phyloP scores from a whole-genome alignment of 92 coral and sea anemone genomes.

The Epizoanthus rinbou region DNA sequence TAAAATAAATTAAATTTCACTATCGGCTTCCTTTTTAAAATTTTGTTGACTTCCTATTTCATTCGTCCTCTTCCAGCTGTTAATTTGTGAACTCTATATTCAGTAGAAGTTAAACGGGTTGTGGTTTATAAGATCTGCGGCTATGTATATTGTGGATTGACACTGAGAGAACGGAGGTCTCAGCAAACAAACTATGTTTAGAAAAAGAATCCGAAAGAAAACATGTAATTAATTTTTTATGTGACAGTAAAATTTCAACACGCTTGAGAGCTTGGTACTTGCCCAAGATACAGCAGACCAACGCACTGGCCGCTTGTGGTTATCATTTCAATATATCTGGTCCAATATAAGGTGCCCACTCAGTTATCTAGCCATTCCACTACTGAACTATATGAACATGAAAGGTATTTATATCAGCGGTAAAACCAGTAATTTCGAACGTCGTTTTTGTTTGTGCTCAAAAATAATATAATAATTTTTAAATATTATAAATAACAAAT shows the following conservation, averaged over 20 bases:
- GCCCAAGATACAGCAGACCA: neutral
- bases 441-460: too few species aligned
- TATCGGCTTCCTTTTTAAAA: neutral
- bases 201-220: neutral
- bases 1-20: constrained; percentile 25
- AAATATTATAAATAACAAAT: too few species aligned
- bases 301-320: constrained; percentile 15
- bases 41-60: neutral
- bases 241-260: constrained; percentile 1
- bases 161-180: neutral
- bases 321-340: too few species aligned
- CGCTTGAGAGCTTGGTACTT: neutral
- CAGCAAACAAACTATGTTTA: neutral
- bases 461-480: too few species aligned
- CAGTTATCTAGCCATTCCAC: too few species aligned
- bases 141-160: too few species aligned
- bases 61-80: constrained; percentile 8
- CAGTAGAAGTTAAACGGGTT: too few species aligned
- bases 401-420: too few species aligned
- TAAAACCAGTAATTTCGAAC: too few species aligned
- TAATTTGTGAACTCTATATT: neutral
- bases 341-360: too few species aligned
- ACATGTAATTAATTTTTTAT: neutral
- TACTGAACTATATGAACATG: too few species aligned
- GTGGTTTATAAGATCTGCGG: too few species aligned